A percentile compares a stretch with the other conserved stretches of the same genome.
Conservation (phyloP, 1,140 invertebrate species). For the Helicoverpa zea region DNA sequence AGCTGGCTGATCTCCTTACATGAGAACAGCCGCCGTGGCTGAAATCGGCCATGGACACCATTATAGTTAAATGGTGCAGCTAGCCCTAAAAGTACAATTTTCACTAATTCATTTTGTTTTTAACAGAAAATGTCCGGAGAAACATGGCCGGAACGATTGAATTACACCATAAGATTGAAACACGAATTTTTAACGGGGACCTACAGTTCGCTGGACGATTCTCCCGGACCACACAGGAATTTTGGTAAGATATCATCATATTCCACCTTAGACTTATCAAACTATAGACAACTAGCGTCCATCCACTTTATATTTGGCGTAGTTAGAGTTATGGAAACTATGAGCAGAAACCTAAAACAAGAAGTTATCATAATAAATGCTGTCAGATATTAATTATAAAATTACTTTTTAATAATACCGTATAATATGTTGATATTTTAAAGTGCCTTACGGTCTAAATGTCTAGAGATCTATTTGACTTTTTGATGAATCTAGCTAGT, state of each 20-base stretch:
- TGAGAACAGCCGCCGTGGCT: too few relatives aligned
- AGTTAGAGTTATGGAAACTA: too few relatives aligned
- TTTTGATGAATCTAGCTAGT: not conserved
- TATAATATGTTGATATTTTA: too few relatives aligned
- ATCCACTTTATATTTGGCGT: too few relatives aligned
- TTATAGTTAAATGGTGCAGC: too few relatives aligned
- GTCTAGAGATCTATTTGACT: not conserved
- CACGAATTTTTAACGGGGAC: conserved; percentile 55
- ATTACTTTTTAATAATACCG: too few relatives aligned
- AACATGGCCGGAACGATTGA: conserved; percentile 59
- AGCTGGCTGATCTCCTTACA: too few relatives aligned
- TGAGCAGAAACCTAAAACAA: too few relatives aligned
- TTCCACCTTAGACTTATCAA: not conserved
- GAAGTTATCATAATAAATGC: too few relatives aligned
- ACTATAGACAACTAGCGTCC: not conserved
- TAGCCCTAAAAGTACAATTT: too few relatives aligned
- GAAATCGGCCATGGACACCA: too few relatives aligned
- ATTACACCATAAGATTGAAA: conserved; percentile 72
- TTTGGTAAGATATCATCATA: conserved; percentile 58
- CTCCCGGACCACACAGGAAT: conserved; percentile 41
- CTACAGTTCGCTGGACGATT: conserved; percentile 29
- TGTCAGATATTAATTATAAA: too few relatives aligned
- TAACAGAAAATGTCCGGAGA: conserved; percentile 46
- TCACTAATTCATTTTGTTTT: not conserved
- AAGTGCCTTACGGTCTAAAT: not conserved